Evolutionary conservation across 1,140 invertebrate genomes (phyloP), one percentile per base, ranked within the genome.

Genomic region (Sycophaga agraensis): DNA sequence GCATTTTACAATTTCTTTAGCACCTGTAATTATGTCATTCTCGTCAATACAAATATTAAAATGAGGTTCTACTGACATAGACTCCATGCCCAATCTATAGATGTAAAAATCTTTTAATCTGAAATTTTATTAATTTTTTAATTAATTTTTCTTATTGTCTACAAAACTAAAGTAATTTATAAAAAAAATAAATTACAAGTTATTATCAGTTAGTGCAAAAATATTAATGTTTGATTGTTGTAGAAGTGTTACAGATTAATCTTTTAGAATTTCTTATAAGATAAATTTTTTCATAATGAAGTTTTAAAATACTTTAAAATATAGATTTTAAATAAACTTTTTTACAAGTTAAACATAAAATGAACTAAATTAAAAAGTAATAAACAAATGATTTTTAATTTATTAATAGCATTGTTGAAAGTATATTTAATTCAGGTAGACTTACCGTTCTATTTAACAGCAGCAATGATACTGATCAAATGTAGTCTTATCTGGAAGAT

Each of bases 1-100:
- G 37, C 69, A 76, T 67, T 80, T 80, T 64, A 85, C 74, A 68
- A 85, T 69, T 66, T 81, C 72, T 65, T 74, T 81, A 50, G 83
- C 83, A 66, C 82, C 84, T 63, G 78, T 70, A 34, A 81, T 76
- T 62, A 84, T 77, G 67, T 84, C 71, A 71, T 82, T 78, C 69
- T 84, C 83, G 65, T 78, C 74, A 70, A 85, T 76, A 45, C 73
- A 80, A 64, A 85, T 66, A 60, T 79, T 67, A 64, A 79, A 68
- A 70, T 79, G 72, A 28, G 68, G 72, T 59, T 77, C 73, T 40
- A 63, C 42, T 19, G 11, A 50, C 56, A 21, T 2, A 49, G 28
- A 16, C 17, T 65, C 65, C 64, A 70, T 69, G 37, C 42, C 45
- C 16, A 55, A 49, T 24, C 42, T 60, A 7, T 9, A 42, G 12